phyloP scores from a whole-genome alignment of 1,140 invertebrate species.

The Nymphalis io region DNA sequence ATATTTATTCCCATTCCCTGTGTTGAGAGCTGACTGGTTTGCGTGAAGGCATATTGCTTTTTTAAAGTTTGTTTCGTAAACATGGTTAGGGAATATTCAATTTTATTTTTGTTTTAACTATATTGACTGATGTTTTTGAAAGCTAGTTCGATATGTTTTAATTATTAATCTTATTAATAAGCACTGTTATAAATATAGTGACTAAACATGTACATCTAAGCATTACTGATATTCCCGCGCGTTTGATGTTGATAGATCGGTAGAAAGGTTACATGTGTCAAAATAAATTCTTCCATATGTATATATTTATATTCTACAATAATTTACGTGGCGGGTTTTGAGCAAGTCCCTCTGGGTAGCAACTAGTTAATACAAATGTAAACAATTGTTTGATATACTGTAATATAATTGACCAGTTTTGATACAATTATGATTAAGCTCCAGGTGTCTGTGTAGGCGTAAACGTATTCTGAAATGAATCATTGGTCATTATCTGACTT shows the following conservation, averaged over 20 bases:
- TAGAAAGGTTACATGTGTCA: no score
- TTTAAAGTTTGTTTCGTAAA: conserved; percentile 3
- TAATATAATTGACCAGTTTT: background rate
- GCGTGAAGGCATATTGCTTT: conserved; percentile 5
- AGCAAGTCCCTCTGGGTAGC: no score
- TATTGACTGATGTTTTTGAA: background rate
- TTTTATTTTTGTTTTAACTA: background rate
- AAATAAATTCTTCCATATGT: no score
- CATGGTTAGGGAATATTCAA: conserved; percentile 1
- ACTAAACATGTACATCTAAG: no score
- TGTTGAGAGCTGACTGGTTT: background rate
- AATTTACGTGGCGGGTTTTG: no score
- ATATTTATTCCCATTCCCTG: background rate
- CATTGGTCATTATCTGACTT: conserved; percentile 16
- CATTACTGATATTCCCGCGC: no score
- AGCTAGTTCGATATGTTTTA: no score
- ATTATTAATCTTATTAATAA: no score
- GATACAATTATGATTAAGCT: conserved; percentile 7
- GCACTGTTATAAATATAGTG: no score
- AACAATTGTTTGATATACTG: background rate
- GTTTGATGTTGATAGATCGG: no score
- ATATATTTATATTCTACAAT: no score
- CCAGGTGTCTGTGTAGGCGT: conserved; percentile 17
- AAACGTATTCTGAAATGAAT: background rate
- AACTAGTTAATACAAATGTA: background rate